Conservation (phyloP, 1,140 invertebrate species). For the Spodoptera litura region DNA sequence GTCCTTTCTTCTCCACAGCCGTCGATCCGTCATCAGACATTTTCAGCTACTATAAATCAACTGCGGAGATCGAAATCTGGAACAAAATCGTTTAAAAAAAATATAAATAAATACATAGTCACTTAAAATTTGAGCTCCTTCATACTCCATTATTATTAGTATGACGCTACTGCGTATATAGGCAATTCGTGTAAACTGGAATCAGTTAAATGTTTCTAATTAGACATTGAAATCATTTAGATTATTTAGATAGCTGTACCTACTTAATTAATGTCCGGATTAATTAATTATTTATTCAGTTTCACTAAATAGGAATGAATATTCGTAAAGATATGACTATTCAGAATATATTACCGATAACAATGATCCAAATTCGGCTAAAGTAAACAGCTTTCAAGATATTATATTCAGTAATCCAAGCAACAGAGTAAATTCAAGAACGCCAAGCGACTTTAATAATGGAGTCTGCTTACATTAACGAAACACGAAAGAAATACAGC, state of each 20-base stretch:
- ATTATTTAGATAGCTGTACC: background rate
- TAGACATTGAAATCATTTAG: too few relatives aligned
- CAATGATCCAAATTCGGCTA: too few relatives aligned
- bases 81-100: conserved; percentile 29
- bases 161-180: conserved; percentile 15
- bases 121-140: background rate
- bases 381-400: conserved; percentile 1
- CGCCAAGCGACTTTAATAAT: conserved; percentile 69
- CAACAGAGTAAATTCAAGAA: conserved; percentile 48
- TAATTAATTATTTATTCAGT: conserved; percentile 29
- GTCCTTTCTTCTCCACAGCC: conserved; percentile 84
- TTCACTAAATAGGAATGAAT: background rate
- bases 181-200: background rate
- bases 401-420: background rate
- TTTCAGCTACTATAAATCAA: conserved; percentile 55
- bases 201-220: too few relatives aligned
- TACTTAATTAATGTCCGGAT: conserved; percentile 4
- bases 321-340: too few relatives aligned
- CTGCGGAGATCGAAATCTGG: conserved; percentile 51
- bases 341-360: too few relatives aligned
- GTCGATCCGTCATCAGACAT: conserved; percentile 86
- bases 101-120: background rate
- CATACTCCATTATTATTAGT: background rate
- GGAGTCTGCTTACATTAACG: conserved; percentile 67
- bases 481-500: conserved; percentile 44